Evolutionary conservation across 2,113 vertebrate genomes (phyloP), one percentile per base, ranked within the genome.

Genomic region (Oncorhynchus masou): DNA sequence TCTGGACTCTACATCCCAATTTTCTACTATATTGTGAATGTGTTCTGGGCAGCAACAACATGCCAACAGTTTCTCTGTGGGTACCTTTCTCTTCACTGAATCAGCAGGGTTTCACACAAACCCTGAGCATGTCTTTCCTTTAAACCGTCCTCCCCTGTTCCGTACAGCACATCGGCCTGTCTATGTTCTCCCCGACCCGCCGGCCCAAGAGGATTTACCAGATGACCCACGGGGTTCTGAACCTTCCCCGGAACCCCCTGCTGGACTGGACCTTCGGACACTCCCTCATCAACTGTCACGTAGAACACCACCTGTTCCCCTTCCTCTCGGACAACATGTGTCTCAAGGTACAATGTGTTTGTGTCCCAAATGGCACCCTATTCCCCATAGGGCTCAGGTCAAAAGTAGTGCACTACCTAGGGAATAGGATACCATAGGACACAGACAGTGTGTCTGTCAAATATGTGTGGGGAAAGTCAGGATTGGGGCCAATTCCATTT

Each of bases 231-330:
- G 95, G 95, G 0, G 96, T 98, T 60, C 93, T 98, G 49, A 98
- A 98, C 90, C 92, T 98, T 82, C 94, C 95, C 0, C 92, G 95
- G 16, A 95, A 96, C 9, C 77, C 78, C 0, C 66, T 98, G 80
- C 91, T 99, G 6, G 97, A 98, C 92, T 96, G 94, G 96, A 88
- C 82, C 0, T 99, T 98, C 0, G 96, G 96, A 67, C 97, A 99
- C 90, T 97, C 96, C 0, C 88, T 98, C 81, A 95, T 99, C 92
- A 99, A 90, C 93, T 99, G 97, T 85, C 97, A 99, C 0, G 94
- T 98, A 86, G 97, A 99, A 83, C 97, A 98, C 9, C 97, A 98
- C 71, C 94, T 99, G 78, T 99, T 98, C 89, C 97, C 97, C 72
- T 79, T 73, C 60, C 94, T 99, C 77, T 97, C 97, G 0, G 97